Percentiles rank a stretch among this genome's conserved stretches.
Conservation (phyloP, 2,113 vertebrate species). For the Redunca redunca region DNA sequence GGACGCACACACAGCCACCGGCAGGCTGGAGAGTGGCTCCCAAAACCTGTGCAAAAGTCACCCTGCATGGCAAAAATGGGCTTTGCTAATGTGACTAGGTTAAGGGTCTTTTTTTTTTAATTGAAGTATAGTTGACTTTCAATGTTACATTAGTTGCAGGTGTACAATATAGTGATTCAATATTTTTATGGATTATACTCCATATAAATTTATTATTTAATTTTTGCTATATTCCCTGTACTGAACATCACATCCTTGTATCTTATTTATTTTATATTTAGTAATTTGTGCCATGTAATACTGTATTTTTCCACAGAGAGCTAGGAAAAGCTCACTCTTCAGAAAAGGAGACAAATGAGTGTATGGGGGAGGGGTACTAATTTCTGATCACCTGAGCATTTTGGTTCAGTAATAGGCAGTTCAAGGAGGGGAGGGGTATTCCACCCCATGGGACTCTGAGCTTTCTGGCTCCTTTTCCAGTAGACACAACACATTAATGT, state of each 20-base stretch:
- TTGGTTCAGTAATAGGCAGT: neutral
- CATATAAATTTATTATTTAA: neutral
- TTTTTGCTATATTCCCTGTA: neutral
- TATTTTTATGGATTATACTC: neutral
- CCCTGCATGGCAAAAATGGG: neutral
- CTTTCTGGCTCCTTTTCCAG: neutral
- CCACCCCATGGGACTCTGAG: neutral
- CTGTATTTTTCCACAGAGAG: neutral
- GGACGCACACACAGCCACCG: rapidly evolving
- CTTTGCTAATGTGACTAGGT: neutral
- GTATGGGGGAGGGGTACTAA: neutral
- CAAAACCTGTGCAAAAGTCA: neutral
- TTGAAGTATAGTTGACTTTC: neutral
- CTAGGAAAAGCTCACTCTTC: neutral
- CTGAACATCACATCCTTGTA: neutral
- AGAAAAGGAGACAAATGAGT: neutral
- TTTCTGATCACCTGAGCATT: neutral
- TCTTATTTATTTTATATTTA: neutral
- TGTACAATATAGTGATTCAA: neutral
- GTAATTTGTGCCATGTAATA: neutral
- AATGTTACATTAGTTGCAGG: neutral
- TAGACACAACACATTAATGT: neutral
- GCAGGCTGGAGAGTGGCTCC: too few relatives aligned
- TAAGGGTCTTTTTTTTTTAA: neutral
- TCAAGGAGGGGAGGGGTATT: neutral